phyloP scores from a whole-genome alignment of 2,797 vertebrate genomes.

The Macrochelys suwanniensis region DNA sequence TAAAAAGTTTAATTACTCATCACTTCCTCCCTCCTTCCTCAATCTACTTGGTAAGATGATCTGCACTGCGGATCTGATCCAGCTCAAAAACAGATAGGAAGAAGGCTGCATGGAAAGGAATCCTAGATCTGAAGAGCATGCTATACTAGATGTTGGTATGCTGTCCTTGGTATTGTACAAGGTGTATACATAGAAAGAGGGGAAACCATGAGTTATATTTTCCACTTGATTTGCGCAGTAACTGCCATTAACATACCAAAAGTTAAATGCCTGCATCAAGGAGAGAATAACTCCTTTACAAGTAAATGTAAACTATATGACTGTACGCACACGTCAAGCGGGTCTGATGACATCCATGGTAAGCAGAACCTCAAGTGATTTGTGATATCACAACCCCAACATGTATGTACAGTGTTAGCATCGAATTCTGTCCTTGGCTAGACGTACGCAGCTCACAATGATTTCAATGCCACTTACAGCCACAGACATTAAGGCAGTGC shows the following conservation, averaged over 20 bases:
- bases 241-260: slow-evolving; percentile 36
- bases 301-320: slow-evolving; percentile 33
- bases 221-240: slow-evolving; percentile 47
- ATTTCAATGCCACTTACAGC: background rate
- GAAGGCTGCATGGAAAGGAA: background rate
- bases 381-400: background rate
- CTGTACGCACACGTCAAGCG: slow-evolving; percentile 28
- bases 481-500: background rate
- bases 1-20: slow-evolving; percentile 5
- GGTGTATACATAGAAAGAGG: background rate
- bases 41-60: slow-evolving; percentile 18
- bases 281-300: slow-evolving; percentile 10
- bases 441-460: background rate
- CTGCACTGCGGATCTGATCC: background rate
- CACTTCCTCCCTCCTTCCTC: background rate
- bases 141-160: background rate
- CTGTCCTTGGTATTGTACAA: background rate
- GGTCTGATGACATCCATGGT: background rate
- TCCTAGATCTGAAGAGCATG: background rate
- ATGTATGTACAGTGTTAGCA: background rate
- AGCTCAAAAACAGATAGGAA: background rate
- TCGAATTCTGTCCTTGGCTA: background rate
- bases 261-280: slow-evolving; percentile 33
- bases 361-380: slow-evolving; percentile 49
- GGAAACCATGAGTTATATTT: slow-evolving; percentile 64